A percentile compares a stretch with the other conserved stretches of the same genome.
phyloP scores from a whole-genome alignment of 2,797 vertebrate species.

The Sebastes kiyomatsui region DNA sequence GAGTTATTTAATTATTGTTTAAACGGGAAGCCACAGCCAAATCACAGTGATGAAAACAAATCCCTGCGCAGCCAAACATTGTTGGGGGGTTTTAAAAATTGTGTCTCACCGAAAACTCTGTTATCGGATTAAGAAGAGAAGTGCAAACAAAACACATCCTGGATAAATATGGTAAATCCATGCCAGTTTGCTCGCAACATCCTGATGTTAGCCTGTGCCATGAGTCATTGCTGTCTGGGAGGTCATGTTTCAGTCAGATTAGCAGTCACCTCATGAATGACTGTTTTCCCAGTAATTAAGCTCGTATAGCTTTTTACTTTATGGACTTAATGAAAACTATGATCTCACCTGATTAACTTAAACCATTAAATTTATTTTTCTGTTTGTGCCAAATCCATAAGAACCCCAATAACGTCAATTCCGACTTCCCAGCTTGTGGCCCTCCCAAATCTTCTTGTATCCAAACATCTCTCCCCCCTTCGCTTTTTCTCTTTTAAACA shows the following conservation, averaged over 20 bases:
- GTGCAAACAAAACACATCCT: conserved; percentile 40
- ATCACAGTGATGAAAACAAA: conserved; percentile 40
- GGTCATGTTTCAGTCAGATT: conserved; percentile 54
- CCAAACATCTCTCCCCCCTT: conserved; percentile 46
- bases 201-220: not conserved
- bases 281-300: conserved; percentile 38
- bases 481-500: conserved; percentile 66
- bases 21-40: conserved; percentile 30
- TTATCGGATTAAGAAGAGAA: conserved; percentile 19
- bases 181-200: conserved; percentile 1
- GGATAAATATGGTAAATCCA: conserved; percentile 19
- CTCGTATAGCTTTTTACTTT: conserved; percentile 14
- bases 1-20: conserved; percentile 31
- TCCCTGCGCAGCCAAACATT: conserved; percentile 24
- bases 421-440: conserved; percentile 26
- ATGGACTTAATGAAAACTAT: conserved; percentile 29
- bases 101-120: conserved; percentile 17
- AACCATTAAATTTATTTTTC: conserved; percentile 1
- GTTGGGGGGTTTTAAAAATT: not conserved
- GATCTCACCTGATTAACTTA: conserved; percentile 22
- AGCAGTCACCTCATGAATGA: conserved; percentile 38
- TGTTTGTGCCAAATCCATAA: not conserved
- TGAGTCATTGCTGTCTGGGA: conserved; percentile 59
- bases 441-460: conserved; percentile 17
- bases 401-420: not conserved